A percentile compares a stretch with the other conserved stretches of the same genome.
Conservation (phyloP, 92 coral and sea anemone species). For the Heliopora coerulea region DNA sequence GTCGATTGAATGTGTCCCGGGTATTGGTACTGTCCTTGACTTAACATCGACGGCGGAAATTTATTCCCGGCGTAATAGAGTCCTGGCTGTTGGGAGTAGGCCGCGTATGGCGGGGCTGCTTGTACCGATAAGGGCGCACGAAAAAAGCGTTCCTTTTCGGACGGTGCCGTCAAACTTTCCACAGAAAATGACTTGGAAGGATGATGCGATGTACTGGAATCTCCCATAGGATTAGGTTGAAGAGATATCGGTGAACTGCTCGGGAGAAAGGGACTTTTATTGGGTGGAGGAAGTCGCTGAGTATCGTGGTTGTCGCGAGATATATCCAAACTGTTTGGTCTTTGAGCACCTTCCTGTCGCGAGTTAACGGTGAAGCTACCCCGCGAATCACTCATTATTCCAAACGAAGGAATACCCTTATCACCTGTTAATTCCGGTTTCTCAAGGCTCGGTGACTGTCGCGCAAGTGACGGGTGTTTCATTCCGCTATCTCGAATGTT, state of each 20-base stretch:
- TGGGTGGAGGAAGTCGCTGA: slow-evolving; percentile 67
- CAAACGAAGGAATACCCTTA: slow-evolving; percentile 48
- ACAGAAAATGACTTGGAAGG: slow-evolving; percentile 89
- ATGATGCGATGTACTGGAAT: slow-evolving; percentile 51
- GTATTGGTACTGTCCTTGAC: slow-evolving; percentile 87
- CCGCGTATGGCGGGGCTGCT: slow-evolving; percentile 78
- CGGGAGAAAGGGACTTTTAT: slow-evolving; percentile 84
- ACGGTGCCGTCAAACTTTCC: slow-evolving; percentile 91
- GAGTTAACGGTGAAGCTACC: slow-evolving; percentile 15
- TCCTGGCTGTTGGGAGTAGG: slow-evolving; percentile 45
- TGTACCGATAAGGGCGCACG: slow-evolving; percentile 63
- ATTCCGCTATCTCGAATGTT: slow-evolving; percentile 46
- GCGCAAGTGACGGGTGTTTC: slow-evolving; percentile 44
- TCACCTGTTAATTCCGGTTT: slow-evolving; percentile 56
- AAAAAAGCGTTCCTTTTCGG: slow-evolving; percentile 55
- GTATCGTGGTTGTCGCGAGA: slow-evolving; percentile 51
- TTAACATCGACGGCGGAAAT: slow-evolving; percentile 79
- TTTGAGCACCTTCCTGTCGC: slow-evolving; percentile 41
- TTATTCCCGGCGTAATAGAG: slow-evolving; percentile 83
- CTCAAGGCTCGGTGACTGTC: slow-evolving; percentile 52
- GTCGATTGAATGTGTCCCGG: slow-evolving; percentile 74
- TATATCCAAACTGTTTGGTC: slow-evolving; percentile 72
- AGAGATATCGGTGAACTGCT: slow-evolving; percentile 48
- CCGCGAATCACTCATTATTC: slow-evolving; percentile 44
- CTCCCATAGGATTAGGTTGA: slow-evolving; percentile 45